A percentile compares a stretch with the other conserved stretches of the same genome.
phyloP scores from a whole-genome alignment of 2,797 vertebrate genomes.

The Hirundo rustica region DNA sequence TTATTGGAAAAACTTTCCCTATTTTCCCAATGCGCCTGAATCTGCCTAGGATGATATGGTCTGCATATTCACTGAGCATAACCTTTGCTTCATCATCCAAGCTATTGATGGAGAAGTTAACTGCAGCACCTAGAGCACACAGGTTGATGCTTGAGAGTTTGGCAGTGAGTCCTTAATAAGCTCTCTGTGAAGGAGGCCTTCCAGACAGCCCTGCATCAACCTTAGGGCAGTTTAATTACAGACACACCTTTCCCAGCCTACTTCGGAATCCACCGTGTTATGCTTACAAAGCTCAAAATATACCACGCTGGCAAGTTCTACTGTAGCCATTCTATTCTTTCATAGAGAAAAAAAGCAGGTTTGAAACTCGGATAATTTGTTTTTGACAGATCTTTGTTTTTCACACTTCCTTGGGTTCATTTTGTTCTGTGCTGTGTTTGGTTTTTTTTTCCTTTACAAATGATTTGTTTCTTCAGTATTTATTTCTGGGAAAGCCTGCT shows the following conservation, averaged over 20 bases:
- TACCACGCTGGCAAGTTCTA: neutral
- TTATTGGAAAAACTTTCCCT: neutral
- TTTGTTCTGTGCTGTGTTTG: neutral
- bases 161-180: neutral
- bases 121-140: neutral
- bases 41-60: neutral
- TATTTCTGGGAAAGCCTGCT: neutral
- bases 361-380: neutral
- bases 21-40: neutral
- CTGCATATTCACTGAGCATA: neutral
- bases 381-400: neutral
- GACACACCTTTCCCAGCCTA: neutral
- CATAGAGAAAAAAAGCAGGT: neutral
- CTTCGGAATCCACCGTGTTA: neutral
- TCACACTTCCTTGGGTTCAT: neutral
- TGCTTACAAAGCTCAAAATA: neutral
- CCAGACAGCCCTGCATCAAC: neutral
- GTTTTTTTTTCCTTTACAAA: neutral
- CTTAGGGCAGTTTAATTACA: neutral
- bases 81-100: neutral
- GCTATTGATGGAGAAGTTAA: neutral
- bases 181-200: neutral
- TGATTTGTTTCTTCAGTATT: neutral
- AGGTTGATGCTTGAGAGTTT: neutral
- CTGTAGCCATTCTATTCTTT: neutral